Base-by-base conservation (phyloP, 2,888 invertebrate species). In the Anodontia alba region DNA sequence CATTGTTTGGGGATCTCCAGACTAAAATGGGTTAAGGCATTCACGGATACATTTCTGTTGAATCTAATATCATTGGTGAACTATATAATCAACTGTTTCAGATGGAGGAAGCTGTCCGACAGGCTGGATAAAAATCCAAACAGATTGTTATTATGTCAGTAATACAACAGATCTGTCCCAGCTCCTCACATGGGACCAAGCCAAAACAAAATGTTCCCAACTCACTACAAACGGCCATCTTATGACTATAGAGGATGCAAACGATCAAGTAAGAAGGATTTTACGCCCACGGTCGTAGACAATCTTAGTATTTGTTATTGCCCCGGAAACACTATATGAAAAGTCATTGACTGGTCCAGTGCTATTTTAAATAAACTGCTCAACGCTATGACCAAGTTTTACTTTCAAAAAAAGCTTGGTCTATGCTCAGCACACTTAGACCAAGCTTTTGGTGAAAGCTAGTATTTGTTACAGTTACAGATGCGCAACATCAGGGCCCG, bases 131-230 rank as follows among this genome's bases (percentile, higher is more conserved):
- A 29, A 73, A 57, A 76, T 54, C 29, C 46, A 68, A 54, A 76
- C 70, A 10, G 73, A 79, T 31, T 90, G 90, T 66, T 90, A 83
- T 67, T 87, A 57, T 46, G 78, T 88, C 67, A 88, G 89, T 76
- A 84, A 89, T 46, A 74, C 78, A 0, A 81, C 78, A n/a, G 84
- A 87, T 68, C 73, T 78, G 8, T 76, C 82, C 5, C 87, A 88
- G 74, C 62, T 87, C 15, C n/a, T 85, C 42, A 83, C 88, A 1
- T 90, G 88, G 88, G 51, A 51, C 12, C 72, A 87, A 17, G 89
- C 89, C 12, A 81, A 77, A 33, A 62, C 67, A 7, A 71, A 62
- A 31, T 89, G 89, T 42, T 12, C 46, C 3, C 15, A 46, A 12
- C 8, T 46, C 15, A 20, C 2, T 20, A 20, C 74, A 10, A 78